Conservation (phyloP, 2,797 vertebrate species). For the Chelidonichthys spinosus region DNA sequence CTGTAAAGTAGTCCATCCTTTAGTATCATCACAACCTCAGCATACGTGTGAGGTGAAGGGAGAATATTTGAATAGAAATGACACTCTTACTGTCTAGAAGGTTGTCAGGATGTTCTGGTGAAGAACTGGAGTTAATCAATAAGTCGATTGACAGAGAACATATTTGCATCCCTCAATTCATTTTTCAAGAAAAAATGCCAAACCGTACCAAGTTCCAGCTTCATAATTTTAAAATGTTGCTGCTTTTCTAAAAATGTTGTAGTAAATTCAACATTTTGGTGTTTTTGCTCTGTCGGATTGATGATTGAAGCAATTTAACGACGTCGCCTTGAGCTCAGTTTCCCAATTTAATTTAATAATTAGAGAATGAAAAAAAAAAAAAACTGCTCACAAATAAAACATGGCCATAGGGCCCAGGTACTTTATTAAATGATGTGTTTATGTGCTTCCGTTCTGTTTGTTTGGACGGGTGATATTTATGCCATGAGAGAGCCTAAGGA, state of each 20-base stretch:
- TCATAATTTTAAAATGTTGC: not conserved
- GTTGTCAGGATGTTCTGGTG: not conserved
- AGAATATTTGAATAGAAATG: not conserved
- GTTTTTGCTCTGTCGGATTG: not conserved
- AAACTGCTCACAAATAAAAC: not conserved
- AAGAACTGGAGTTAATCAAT: not conserved
- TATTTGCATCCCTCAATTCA: not conserved
- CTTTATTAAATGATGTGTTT: not conserved
- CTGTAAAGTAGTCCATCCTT: not conserved
- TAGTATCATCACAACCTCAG: not conserved
- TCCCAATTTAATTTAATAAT: not conserved
- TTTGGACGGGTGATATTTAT: constrained; percentile 2
- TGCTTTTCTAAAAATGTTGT: not conserved
- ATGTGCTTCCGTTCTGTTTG: constrained; percentile 3
- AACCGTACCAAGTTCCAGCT: not conserved
- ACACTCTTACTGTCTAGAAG: not conserved
- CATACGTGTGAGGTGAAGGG: not conserved
- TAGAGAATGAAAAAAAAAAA: not conserved
- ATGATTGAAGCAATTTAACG: not conserved
- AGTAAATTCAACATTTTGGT: not conserved
- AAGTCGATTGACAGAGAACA: not conserved
- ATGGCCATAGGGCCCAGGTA: not conserved
- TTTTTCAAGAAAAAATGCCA: not conserved
- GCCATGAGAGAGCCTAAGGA: too few species aligned
- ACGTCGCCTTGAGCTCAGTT: not conserved